Conservation (phyloP, 2,113 vertebrate genomes). For the Hippocampus mohnikei region DNA sequence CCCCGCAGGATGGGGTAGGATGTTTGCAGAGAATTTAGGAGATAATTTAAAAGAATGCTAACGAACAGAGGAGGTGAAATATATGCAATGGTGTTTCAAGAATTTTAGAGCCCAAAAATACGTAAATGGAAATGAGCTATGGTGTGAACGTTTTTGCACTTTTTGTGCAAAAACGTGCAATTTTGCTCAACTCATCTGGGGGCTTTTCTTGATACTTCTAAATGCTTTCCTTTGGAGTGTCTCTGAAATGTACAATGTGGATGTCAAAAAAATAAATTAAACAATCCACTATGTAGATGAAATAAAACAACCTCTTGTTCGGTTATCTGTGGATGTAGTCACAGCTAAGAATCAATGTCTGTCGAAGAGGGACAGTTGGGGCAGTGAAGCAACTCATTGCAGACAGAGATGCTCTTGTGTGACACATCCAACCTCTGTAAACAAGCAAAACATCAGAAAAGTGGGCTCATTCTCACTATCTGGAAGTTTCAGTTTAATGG, state of each 20-base stretch:
- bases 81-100: background rate
- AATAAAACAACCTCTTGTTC: background rate
- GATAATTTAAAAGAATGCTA: background rate
- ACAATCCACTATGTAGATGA: background rate
- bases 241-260: background rate
- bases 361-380: conserved; percentile 4
- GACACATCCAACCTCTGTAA: background rate
- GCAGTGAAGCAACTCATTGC: conserved; percentile 5
- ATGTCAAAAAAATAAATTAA: background rate
- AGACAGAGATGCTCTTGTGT: conserved; percentile 10
- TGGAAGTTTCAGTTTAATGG: background rate
- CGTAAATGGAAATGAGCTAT: background rate
- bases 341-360: background rate
- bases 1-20: conserved; percentile 2
- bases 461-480: background rate
- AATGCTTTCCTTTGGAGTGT: background rate
- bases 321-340: conserved; percentile 1
- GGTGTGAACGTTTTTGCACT: background rate
- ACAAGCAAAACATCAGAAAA: background rate
- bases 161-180: too few relatives aligned
- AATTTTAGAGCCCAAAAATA: background rate
- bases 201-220: background rate
- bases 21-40: background rate
- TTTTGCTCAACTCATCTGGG: background rate
- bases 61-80: background rate